Evolutionary conservation across 2,888 invertebrate species (phyloP).

Genomic region (Polyploca ridens): DNA sequence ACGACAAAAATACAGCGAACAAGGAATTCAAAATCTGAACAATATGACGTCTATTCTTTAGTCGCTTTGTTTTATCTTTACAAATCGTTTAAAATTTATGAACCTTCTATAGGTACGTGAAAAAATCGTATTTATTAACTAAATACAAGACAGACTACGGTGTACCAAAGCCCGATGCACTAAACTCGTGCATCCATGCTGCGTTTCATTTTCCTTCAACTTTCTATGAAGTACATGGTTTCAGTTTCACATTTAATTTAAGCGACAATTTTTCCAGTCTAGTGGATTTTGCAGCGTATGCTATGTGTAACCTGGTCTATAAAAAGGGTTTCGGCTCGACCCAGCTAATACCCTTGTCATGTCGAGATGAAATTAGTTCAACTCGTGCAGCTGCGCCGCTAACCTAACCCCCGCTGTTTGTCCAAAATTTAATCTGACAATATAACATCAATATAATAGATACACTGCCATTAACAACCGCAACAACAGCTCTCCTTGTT

Average conservation of each 20-base stretch:
- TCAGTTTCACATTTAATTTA: conserved; percentile 42
- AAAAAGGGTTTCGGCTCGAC: conserved; percentile 73
- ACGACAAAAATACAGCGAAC: background rate
- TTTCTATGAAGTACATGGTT: conserved; percentile 21
- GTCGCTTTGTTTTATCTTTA: too few species aligned
- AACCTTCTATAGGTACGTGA: background rate
- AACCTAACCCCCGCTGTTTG: conserved; percentile 62
- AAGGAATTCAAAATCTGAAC: too few species aligned
- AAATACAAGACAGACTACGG: background rate
- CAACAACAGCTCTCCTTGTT: conserved; percentile 11
- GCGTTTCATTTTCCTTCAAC: background rate
- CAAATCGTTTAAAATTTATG: background rate
- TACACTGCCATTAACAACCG: conserved; percentile 19
- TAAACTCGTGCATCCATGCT: background rate
- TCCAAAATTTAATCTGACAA: conserved; percentile 73
- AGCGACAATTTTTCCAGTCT: conserved; percentile 53
- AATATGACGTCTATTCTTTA: too few species aligned
- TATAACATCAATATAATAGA: conserved; percentile 53
- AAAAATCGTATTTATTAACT: background rate
- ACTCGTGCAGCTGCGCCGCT: conserved; percentile 75
- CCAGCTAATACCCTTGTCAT: conserved; percentile 83
- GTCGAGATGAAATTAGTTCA: conserved; percentile 81
- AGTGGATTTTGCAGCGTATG: conserved; percentile 50
- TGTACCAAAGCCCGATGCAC: background rate
- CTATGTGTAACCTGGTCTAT: conserved; percentile 68